These are phyloP conservation scores for Rhabdomys dilectus DNA, from an alignment of 2,113 vertebrate species.

Conservation along the genomic window DNA sequence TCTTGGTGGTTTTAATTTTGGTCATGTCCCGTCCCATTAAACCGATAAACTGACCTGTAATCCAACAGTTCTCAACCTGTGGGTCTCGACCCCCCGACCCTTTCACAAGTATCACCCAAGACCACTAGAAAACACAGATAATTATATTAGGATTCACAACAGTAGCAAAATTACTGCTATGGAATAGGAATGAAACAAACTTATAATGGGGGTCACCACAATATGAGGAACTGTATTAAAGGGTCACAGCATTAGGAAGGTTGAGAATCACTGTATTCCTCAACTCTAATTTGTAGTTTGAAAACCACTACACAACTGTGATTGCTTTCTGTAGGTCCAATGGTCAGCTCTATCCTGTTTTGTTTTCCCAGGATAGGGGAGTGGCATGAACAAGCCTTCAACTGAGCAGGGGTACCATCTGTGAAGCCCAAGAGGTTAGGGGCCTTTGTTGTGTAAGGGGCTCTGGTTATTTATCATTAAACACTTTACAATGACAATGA, in stretches of 20 bases:
- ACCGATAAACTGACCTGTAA: neutral
- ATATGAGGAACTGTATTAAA: neutral
- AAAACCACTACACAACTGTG: conserved; percentile 5
- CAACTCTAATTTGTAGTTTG: neutral
- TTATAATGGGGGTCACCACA: neutral
- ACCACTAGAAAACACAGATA: neutral
- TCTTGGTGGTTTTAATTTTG: neutral
- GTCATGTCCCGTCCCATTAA: neutral
- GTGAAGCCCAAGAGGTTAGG: neutral
- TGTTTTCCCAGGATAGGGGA: too few relatives aligned
- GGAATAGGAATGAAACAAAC: neutral
- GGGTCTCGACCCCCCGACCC: neutral
- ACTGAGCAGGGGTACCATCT: neutral
- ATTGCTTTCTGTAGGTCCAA: neutral
- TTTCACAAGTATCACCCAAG: neutral
- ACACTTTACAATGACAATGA: neutral
- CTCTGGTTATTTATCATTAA: neutral
- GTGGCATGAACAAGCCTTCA: neutral
- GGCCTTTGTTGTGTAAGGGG: neutral
- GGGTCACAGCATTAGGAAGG: neutral
- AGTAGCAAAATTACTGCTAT: neutral
- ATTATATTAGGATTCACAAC: neutral
- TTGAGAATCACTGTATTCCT: neutral
- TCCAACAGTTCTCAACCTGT: neutral
- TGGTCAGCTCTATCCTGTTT: neutral